Conservation (phyloP, 2,797 vertebrate species). For the Perodicticus potto region DNA sequence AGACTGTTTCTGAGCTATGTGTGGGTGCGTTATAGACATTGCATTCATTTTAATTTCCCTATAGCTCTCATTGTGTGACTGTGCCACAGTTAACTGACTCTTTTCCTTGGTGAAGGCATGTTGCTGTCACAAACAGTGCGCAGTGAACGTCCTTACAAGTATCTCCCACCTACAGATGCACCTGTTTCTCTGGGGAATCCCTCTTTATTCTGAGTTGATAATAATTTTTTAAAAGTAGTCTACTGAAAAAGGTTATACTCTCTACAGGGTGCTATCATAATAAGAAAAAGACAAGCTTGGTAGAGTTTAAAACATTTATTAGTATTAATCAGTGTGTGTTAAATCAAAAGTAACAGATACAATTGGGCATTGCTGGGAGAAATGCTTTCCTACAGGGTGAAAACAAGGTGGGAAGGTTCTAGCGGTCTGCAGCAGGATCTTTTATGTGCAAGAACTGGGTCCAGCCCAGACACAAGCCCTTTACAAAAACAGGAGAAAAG, state of each 20-base stretch:
- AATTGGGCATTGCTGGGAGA: conserved; percentile 21
- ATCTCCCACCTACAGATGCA: background rate
- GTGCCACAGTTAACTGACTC: background rate
- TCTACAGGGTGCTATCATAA: too few relatives aligned
- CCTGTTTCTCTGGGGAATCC: background rate
- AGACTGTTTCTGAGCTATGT: background rate
- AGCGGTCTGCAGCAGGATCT: conserved; percentile 81
- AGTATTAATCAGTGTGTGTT: conserved; percentile 83
- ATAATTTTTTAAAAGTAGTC: background rate
- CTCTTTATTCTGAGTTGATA: background rate
- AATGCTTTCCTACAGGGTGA: conserved; percentile 69
- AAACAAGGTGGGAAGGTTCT: conserved; percentile 76
- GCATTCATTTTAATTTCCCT: background rate
- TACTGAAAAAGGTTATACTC: too few relatives aligned
- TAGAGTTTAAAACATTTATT: conserved; percentile 88
- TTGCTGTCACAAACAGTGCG: background rate
- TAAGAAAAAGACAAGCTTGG: conserved; percentile 62
- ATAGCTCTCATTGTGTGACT: background rate
- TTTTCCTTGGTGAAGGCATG: background rate
- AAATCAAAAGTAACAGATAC: conserved; percentile 84
- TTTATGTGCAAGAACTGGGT: conserved; percentile 86
- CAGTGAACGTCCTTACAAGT: background rate
- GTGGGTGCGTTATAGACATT: background rate
- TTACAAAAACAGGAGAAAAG: conserved; percentile 81
- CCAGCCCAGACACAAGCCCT: conserved; percentile 89